Percentiles rank a stretch among this genome's conserved stretches.
Conservation (phyloP, 2,888 invertebrate genomes). For the Drosophila mettleri region DNA sequence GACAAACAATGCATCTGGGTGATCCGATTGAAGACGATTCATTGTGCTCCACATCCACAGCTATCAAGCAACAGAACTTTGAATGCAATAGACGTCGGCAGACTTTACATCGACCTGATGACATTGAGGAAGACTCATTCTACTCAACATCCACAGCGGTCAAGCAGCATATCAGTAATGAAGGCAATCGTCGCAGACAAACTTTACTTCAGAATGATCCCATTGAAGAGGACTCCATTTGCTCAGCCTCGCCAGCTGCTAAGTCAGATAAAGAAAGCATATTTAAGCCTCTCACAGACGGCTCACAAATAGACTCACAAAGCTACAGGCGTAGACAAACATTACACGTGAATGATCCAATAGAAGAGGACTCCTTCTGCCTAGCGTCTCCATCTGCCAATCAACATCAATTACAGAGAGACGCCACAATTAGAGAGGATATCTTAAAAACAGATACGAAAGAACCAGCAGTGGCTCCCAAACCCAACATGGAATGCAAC, state of each 20-base stretch:
- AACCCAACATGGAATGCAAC: background rate
- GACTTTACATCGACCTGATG: background rate
- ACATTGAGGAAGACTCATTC: slow-evolving; percentile 15
- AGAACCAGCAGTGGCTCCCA: background rate
- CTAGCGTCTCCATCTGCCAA: background rate
- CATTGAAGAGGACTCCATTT: slow-evolving; percentile 14
- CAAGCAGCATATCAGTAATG: background rate
- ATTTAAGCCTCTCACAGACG: background rate
- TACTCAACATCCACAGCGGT: background rate
- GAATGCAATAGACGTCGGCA: background rate
- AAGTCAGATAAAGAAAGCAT: slow-evolving; percentile 11
- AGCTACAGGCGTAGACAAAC: slow-evolving; percentile 8
- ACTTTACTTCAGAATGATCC: slow-evolving; percentile 9
- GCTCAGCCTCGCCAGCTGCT: background rate
- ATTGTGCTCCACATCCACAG: background rate
- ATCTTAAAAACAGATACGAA: background rate
- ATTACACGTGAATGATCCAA: slow-evolving; percentile 10
- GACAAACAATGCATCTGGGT: slow-evolving; percentile 8
- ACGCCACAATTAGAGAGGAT: background rate
- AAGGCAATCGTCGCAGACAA: slow-evolving; percentile 5
- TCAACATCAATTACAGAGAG: background rate
- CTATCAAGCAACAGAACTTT: background rate
- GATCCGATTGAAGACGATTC: slow-evolving; percentile 20
- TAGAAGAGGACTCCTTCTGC: slow-evolving; percentile 32
- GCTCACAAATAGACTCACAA: background rate